These are phyloP conservation scores for Mya arenaria DNA, from an alignment of 1,140 invertebrate genomes.

Conservation along the genomic window DNA sequence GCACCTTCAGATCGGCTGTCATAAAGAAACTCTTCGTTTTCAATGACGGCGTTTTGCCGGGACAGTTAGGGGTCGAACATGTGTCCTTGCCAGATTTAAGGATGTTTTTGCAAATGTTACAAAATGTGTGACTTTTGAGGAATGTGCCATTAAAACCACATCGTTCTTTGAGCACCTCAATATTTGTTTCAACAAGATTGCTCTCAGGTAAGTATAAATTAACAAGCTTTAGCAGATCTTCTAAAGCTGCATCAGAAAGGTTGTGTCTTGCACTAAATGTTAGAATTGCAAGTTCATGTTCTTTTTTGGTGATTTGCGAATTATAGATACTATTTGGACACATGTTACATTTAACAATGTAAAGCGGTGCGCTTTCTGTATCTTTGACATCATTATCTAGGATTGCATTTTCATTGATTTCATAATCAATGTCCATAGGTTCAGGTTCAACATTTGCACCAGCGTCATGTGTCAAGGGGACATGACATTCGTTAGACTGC, in stretches of 20 bases:
- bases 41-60: background rate
- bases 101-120: constrained; percentile 12
- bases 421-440: too few species aligned
- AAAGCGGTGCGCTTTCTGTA: too few species aligned
- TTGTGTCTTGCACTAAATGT: constrained; percentile 9
- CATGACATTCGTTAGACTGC: too few species aligned
- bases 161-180: background rate
- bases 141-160: constrained; percentile 6
- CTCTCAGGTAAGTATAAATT: constrained; percentile 4
- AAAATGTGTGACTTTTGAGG: background rate
- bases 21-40: constrained; percentile 21
- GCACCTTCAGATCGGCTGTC: background rate
- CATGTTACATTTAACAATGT: background rate
- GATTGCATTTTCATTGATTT: too few species aligned
- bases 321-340: background rate
- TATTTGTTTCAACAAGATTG: background rate
- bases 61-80: background rate
- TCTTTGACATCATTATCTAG: too few species aligned
- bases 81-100: background rate
- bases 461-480: too few species aligned
- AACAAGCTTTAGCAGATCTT: constrained; percentile 9
- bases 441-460: too few species aligned
- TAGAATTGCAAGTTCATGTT: background rate
- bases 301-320: background rate
- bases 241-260: constrained; percentile 23